Evolutionary conservation across 2,888 invertebrate species (phyloP), one percentile per base, ranked within the genome.

Genomic region (Microplitis manilae): DNA sequence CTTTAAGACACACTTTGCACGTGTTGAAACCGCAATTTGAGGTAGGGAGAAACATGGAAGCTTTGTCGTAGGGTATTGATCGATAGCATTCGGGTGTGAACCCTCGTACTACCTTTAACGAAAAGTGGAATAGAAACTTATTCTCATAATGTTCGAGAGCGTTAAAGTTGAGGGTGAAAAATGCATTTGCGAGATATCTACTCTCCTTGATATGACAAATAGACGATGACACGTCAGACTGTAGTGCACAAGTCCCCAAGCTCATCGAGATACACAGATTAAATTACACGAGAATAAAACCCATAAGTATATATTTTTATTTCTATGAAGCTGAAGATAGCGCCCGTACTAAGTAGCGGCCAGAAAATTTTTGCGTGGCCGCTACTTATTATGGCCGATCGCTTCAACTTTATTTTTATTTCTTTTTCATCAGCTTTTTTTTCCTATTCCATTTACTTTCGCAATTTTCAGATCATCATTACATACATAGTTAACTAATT

Each of bases 21-120:
- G 65, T 65, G 30, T 50, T 7, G 50, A 50, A 38, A 38, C 38
- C 65, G 38, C 20, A 20, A 65, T 65, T 65, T 65, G 65, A 65
- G 30, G 65, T 65, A 65, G 65, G 65, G 65, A 30, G 70, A 70
- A 70, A 40, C 41, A 50, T 17, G 68, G 68, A 68, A 39, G 68
- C 68, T 68, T 68, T 39, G 68, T 68, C n/a, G 30, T 40, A 68
- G 68, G 50, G 17, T 70, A 70, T 70, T 50, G 70, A 70, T 70
- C 70, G 50, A 70, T 68, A 68, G 15, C 68, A 68, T 68, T 68
- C 41, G 68, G 68, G 68, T 68, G 41, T 68, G 30, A 70, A 50
- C 20, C 50, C 70, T 70, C 65, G 13, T 30, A 30, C 65, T 30
- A 65, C 65, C 65, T 65, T 65, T 65, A 13, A 65, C 65, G 8